Percentiles rank a stretch among this genome's conserved stretches.
phyloP scores from a whole-genome alignment of 2,113 vertebrate species.

The Gobiocypris rarus region DNA sequence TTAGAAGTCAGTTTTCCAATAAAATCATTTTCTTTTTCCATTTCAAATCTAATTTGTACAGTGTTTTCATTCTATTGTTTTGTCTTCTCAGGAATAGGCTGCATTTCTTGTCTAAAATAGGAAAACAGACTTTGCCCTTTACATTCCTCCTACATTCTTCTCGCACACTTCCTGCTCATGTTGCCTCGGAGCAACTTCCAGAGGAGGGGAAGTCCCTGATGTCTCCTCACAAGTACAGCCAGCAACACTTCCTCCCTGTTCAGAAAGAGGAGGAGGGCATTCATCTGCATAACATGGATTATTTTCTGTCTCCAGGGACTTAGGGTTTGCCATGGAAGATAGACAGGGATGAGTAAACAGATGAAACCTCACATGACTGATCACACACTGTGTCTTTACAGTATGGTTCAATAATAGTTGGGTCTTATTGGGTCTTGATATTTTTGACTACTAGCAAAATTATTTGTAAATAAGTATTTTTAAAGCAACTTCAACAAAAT shows the following conservation, averaged over 20 bases:
- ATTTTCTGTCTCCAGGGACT: slow-evolving; percentile 66
- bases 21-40: not conserved
- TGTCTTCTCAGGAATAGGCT: slow-evolving; percentile 62
- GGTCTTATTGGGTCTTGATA: not conserved
- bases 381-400: not conserved
- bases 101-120: slow-evolving; percentile 60
- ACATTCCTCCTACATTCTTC: not conserved
- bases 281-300: slow-evolving; percentile 73
- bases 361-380: not conserved
- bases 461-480: not conserved
- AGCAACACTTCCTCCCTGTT: slow-evolving; percentile 26
- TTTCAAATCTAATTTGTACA: not conserved
- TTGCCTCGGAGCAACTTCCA: not conserved
- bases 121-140: slow-evolving; percentile 41
- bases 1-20: not conserved
- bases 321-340: not conserved
- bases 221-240: slow-evolving; percentile 11
- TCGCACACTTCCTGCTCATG: slow-evolving; percentile 4
- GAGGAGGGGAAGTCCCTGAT: slow-evolving; percentile 65
- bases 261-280: slow-evolving; percentile 56
- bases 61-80: not conserved
- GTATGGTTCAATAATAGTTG: not conserved
- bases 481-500: not conserved
- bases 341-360: not conserved
- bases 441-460: not conserved